Evolutionary conservation across 2,113 vertebrate genomes (phyloP), one percentile per base, ranked within the genome.

Genomic region (Brienomyrus longianalis): DNA sequence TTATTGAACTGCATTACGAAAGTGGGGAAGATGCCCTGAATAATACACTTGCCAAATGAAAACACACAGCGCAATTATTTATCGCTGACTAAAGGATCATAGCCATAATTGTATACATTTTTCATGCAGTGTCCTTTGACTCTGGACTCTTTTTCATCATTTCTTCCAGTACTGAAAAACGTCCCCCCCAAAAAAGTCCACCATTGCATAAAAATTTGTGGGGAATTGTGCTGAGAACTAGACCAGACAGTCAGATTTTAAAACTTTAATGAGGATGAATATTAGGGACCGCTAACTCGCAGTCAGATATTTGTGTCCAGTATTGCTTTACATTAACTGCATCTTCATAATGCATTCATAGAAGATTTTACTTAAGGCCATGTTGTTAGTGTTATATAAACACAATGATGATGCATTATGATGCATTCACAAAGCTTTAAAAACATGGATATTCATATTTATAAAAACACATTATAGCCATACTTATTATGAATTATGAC

Each of bases 101-200:
- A 47, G 84, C 39, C 27, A 86, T 90, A 90, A 90, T 87, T 51
- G 89, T 90, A 27, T 70, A 43, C 83, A 90, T 90, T 90, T 90
- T 86, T 87, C 89, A 87, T n/a, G n/a, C 39, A 45, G 31, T 74
- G 84, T 52, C 59, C 56, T 74, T 23, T 23, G 54, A 86, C 62
- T 86, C 56, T 1, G 48, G 21, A 2, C 23, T 80, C 27, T n/a
- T 50, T 74, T 39, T 74, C 56, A 90, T 48, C 56, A 66, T 45
- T 47, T 66, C 54, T 62, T 54, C 66, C 19, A 3, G 19, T 88
- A 19, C 50, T 66, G 27, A 88, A 45, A 66, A 62, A 47, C 10
- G 3, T 17, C 39, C 51, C 85, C 85, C 35, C 15, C 3, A 21
- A 35, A 86, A 17, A 31, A 9, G 11, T 23, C n/a, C 13, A 21